Percentiles rank a stretch among this genome's conserved stretches.
Conservation (phyloP, 2,888 invertebrate species). For the Mythimna ferrago region DNA sequence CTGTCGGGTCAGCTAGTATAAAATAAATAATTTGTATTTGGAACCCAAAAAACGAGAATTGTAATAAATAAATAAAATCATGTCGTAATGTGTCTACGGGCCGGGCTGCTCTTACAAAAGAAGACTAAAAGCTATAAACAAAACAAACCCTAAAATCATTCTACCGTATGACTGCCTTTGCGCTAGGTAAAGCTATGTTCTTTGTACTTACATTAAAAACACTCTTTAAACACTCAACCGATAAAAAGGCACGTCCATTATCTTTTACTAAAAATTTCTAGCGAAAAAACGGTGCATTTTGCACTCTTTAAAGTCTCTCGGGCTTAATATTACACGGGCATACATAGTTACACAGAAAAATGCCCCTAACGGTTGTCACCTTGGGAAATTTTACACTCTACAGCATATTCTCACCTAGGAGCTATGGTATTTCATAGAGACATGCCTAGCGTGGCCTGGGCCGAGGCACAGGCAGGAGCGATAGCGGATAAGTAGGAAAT, state of each 20-base stretch:
- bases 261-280: constrained; percentile 54
- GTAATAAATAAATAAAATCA: too few species aligned
- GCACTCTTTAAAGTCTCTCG: constrained; percentile 67
- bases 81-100: too few species aligned
- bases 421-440: constrained; percentile 82
- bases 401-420: constrained; percentile 82
- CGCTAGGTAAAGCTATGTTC: background rate
- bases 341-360: constrained; percentile 79
- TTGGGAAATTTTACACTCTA: constrained; percentile 82
- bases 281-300: constrained; percentile 62
- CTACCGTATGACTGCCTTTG: too few species aligned
- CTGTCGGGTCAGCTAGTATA: too few species aligned
- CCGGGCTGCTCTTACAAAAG: too few species aligned
- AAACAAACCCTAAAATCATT: background rate
- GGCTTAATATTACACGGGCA: constrained; percentile 70
- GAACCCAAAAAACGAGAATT: too few species aligned
- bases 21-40: too few species aligned
- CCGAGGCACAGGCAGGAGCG: constrained; percentile 29
- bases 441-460: constrained; percentile 67
- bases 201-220: constrained; percentile 26
- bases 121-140: too few species aligned
- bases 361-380: constrained; percentile 78
- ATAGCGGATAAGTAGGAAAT: background rate
- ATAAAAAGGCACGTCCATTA: constrained; percentile 57
- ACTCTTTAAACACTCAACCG: constrained; percentile 42